A percentile compares a stretch with the other conserved stretches of the same genome.
Conservation (phyloP, 2,113 vertebrate species). For the Aptenodytes forsteri region DNA sequence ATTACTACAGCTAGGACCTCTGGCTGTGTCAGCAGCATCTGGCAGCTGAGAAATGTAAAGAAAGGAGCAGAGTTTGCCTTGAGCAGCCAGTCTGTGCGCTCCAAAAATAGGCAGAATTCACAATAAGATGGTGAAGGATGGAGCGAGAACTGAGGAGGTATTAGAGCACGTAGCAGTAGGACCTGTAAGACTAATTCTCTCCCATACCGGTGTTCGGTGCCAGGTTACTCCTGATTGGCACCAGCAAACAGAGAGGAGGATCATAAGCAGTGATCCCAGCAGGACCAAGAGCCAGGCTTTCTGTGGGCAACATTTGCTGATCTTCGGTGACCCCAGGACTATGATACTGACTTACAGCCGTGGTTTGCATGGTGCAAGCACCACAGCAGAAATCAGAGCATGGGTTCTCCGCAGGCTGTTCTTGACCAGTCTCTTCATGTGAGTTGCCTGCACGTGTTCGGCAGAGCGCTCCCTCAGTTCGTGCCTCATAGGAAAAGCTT, state of each 20-base stretch:
- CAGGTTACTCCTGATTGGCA: background rate
- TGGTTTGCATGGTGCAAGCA: background rate
- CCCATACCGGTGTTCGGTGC: background rate
- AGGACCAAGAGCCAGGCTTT: background rate
- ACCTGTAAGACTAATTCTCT: background rate
- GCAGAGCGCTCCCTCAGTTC: rapidly evolving
- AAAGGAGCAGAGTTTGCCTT: background rate
- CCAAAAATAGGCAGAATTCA: background rate
- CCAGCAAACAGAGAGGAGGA: background rate
- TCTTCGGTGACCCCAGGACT: background rate
- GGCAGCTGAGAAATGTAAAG: constrained; percentile 1
- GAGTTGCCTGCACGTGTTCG: background rate
- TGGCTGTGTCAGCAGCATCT: constrained; percentile 12
- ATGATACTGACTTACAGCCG: background rate
- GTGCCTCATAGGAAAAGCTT: background rate
- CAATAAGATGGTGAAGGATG: background rate
- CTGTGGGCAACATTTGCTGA: background rate
- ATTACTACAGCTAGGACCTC: background rate
- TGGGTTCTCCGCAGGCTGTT: background rate
- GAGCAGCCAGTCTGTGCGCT: background rate
- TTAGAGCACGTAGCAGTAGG: background rate
- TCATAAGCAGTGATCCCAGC: background rate
- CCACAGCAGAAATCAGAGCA: background rate
- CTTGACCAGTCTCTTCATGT: background rate
- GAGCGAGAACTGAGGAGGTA: background rate